Evolutionary conservation across 2,888 invertebrate genomes (phyloP).

Genomic region (Lacanobia oleracea): DNA sequence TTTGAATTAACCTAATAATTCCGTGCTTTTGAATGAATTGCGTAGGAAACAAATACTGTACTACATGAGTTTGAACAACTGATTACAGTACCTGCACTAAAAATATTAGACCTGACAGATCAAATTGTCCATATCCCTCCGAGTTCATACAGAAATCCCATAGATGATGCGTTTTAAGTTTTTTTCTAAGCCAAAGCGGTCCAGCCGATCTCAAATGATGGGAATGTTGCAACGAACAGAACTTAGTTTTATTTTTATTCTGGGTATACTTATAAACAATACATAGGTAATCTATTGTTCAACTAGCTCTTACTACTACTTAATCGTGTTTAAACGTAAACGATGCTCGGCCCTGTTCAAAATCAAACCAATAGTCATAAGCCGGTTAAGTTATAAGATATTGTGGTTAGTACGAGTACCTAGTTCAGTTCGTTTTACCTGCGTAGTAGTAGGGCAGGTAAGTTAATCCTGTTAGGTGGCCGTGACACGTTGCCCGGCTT

Average conservation of each 20-base stretch:
- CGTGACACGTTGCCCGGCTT: conserved; percentile 89
- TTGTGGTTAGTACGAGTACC: conserved; percentile 74
- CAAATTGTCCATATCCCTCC: not conserved
- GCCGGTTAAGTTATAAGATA: conserved; percentile 82
- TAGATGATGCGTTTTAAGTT: not conserved
- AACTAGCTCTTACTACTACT: conserved; percentile 16
- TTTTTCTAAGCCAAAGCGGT: not conserved
- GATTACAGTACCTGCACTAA: not conserved
- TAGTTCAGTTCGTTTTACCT: conserved; percentile 82
- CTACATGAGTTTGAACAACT: not conserved
- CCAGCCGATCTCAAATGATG: not conserved
- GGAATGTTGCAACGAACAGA: not conserved
- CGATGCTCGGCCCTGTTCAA: conserved; percentile 71
- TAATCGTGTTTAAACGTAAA: conserved; percentile 59
- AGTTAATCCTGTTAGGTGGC: conserved; percentile 90
- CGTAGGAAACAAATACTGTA: not conserved
- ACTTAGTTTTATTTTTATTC: not conserved
- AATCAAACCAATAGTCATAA: conserved; percentile 78
- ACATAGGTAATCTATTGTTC: conserved; percentile 15
- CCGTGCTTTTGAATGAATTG: conserved; percentile 16
- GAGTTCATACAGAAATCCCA: not conserved
- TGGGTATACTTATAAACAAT: not conserved
- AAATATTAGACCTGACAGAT: not conserved
- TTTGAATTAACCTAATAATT: conserved; percentile 40
- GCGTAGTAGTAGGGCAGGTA: conserved; percentile 88